These are phyloP conservation scores for Lasioglossum vierecki DNA, from an alignment of 2,888 invertebrate species.

Conservation along the genomic window DNA sequence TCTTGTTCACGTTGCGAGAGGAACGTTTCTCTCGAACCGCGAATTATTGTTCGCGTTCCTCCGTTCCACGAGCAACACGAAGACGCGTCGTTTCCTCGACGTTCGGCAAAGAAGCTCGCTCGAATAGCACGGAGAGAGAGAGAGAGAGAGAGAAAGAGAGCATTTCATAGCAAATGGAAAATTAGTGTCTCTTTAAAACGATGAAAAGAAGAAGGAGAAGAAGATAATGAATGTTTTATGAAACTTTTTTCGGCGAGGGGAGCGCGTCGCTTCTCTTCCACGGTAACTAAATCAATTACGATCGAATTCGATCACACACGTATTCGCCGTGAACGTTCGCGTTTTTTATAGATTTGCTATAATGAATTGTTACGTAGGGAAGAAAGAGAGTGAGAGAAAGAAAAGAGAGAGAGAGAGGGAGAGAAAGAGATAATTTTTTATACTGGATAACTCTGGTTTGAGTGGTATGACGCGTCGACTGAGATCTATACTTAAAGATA, in stretches of 20 bases:
- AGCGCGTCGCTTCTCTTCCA: background rate
- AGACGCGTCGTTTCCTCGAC: background rate
- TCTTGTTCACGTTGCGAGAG: background rate
- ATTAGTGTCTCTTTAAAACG: background rate
- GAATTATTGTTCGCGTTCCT: background rate
- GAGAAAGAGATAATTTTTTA: conserved; percentile 32
- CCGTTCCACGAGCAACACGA: background rate
- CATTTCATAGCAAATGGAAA: background rate
- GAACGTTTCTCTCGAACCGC: background rate
- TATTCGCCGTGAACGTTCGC: background rate
- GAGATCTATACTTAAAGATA: conserved; percentile 51
- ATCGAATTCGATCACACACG: background rate
- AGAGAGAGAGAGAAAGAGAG: no score
- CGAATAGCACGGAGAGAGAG: background rate
- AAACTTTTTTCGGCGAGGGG: background rate
- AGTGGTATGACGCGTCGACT: conserved; percentile 32
- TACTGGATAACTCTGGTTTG: conserved; percentile 30
- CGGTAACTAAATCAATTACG: conserved; percentile 9
- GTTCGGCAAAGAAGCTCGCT: background rate
- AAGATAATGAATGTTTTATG: background rate
- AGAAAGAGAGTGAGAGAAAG: background rate
- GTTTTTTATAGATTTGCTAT: conserved; percentile 17
- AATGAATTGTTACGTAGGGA: conserved; percentile 19
- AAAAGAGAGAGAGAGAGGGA: background rate
- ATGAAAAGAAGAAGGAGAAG: background rate